A percentile compares a stretch with the other conserved stretches of the same genome.
phyloP scores from a whole-genome alignment of 1,140 invertebrate genomes.

The Augochlora pura region DNA sequence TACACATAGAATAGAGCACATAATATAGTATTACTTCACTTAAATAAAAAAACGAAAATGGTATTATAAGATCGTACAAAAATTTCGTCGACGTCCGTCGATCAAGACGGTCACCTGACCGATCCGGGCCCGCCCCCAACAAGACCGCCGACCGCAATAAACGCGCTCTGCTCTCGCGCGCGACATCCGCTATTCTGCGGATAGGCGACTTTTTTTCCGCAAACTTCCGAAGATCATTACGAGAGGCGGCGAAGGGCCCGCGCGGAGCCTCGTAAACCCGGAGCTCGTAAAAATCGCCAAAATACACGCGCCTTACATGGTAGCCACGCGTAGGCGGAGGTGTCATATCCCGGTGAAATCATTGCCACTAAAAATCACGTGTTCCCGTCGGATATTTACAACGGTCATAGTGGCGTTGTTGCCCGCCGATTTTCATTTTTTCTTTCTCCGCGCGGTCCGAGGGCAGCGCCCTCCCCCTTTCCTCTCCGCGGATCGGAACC shows the following conservation, averaged over 20 bases:
- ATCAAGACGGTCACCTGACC: background rate
- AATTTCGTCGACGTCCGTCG: too few relatives aligned
- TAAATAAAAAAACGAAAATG: too few relatives aligned
- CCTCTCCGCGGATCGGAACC: background rate
- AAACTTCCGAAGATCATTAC: constrained; percentile 67
- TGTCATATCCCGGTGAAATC: constrained; percentile 67
- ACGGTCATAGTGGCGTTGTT: constrained; percentile 38
- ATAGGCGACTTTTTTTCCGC: constrained; percentile 44
- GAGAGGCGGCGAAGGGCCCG: constrained; percentile 49
- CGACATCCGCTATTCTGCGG: background rate
- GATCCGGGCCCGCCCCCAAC: background rate
- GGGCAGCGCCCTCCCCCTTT: background rate
- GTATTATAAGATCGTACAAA: too few relatives aligned
- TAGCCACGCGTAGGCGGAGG: constrained; percentile 61
- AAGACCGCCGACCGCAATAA: too few relatives aligned
- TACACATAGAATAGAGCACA: too few relatives aligned
- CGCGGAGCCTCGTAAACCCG: constrained; percentile 60
- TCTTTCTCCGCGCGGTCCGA: too few relatives aligned
- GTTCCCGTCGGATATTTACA: constrained; percentile 63
- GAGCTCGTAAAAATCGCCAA: constrained; percentile 67
- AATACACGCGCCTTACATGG: constrained; percentile 67
- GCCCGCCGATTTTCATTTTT: constrained; percentile 2
- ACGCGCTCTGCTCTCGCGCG: too few relatives aligned
- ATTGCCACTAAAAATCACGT: constrained; percentile 68
- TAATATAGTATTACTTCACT: too few relatives aligned